A percentile compares a stretch with the other conserved stretches of the same genome.
Conservation (phyloP, 2,113 vertebrate genomes). For the Zonotrichia leucophrys region DNA sequence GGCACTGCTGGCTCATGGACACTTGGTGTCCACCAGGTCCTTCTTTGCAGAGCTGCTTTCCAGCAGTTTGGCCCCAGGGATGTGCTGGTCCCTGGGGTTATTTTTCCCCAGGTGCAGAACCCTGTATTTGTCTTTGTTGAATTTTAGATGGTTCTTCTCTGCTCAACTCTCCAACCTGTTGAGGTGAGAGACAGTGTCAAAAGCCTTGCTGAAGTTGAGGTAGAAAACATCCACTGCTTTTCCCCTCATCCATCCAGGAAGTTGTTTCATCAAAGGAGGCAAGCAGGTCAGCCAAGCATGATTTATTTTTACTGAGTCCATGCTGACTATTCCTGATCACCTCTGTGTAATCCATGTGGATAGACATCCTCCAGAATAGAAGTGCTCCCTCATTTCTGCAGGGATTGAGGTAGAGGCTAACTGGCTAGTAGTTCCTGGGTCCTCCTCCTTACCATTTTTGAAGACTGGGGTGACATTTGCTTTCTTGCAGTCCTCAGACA, state of each 20-base stretch:
- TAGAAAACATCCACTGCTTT: neutral
- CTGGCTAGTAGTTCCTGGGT: neutral
- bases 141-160: neutral
- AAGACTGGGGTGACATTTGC: neutral
- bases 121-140: neutral
- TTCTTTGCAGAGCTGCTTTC: neutral
- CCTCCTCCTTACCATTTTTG: neutral
- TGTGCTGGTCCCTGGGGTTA: neutral
- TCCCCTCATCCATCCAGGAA: neutral
- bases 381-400: neutral
- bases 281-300: neutral
- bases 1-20: neutral
- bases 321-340: neutral
- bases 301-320: neutral
- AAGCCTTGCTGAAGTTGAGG: neutral
- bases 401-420: neutral
- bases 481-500: neutral
- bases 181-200: neutral
- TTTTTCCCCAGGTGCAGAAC: neutral
- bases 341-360: neutral
- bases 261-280: neutral
- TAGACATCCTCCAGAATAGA: neutral
- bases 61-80: neutral
- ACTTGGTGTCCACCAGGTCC: neutral
- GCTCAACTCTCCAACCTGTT: too few relatives aligned